Evolutionary conservation across 1,140 invertebrate species (phyloP).

Genomic region (Parapsyche elsis): DNA sequence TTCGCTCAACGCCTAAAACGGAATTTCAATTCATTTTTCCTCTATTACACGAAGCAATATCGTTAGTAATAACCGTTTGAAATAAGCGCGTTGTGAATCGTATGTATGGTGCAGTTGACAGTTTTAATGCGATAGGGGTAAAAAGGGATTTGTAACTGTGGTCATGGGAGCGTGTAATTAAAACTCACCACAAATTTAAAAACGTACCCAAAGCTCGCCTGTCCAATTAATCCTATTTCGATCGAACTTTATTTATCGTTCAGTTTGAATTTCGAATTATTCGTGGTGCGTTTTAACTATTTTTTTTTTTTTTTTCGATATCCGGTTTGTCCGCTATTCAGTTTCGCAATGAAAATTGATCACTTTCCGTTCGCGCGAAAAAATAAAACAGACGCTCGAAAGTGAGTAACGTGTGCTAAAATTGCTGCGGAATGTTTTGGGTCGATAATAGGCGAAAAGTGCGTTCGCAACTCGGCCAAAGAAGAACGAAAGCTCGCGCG

Average conservation of each 20-base stretch:
- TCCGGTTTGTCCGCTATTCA: too few species aligned
- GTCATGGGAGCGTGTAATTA: constrained; percentile 14
- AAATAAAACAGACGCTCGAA: too few species aligned
- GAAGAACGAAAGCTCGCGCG: neutral
- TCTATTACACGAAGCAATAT: too few species aligned
- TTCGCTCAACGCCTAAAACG: too few species aligned
- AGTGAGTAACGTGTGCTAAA: too few species aligned
- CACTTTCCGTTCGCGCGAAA: neutral
- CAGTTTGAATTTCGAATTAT: constrained; percentile 18
- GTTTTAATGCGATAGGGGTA: neutral
- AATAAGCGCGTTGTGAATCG: too few species aligned
- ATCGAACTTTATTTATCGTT: constrained; percentile 27
- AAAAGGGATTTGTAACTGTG: constrained; percentile 11
- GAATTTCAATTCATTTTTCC: too few species aligned
- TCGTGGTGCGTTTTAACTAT: neutral
- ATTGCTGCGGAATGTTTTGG: too few species aligned
- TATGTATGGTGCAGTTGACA: neutral
- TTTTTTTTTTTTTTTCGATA: neutral
- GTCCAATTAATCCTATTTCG: constrained; percentile 27
- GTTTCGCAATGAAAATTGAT: constrained; percentile 14
- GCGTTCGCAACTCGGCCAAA: too few species aligned
- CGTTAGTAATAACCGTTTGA: too few species aligned
- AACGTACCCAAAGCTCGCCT: neutral
- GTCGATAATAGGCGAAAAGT: too few species aligned
- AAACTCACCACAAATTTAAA: constrained; percentile 26